Evolutionary conservation across 2,113 vertebrate genomes (phyloP), one percentile per base, ranked within the genome.

Genomic region (Toxotes jaculatrix): DNA sequence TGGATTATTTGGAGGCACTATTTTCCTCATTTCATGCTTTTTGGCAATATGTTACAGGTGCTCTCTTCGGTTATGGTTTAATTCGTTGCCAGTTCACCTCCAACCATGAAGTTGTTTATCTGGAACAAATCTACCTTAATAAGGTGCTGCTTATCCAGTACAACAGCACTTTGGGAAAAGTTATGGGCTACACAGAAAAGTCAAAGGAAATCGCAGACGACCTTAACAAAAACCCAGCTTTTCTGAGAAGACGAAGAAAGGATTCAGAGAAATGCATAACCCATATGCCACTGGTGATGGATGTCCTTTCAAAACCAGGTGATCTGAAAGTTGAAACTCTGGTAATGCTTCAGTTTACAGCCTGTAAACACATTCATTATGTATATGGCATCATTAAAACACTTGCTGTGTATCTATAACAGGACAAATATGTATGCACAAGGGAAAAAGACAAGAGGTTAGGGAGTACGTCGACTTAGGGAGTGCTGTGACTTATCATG

Each of bases 81-180:
- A 0, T 57, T 0, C 59, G 1, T 3, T 91, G 90, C 45, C 65
- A 71, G 38, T 81, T 76, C 43, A 86, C 23, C 12, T 68, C 85
- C 3, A 3, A 16, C 0, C 5, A 45, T 3, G 80, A 85, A 0
- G 0, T 9, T 12, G 23, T 85, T 49, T 83, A 77, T 56, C 19
- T 88, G 53, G 59, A 9, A 34, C 59, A 86, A n/a, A 0, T 81
- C 38, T 76, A 49, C 80, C 77, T 77, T 1, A 89, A 90, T 27
- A 91, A 88, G 55, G 2, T 73, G 12, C n/a, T 90, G 14, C 1
- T 75, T 6, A 12, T 0, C 0, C 55, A 86, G 17, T 90, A 82
- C 67, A 90, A 85, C 83, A 86, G 83, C 88, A 87, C 83, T 16
- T 11, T 49, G 68, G 81, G 76, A 31, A 85, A 88, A 13, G 80